A percentile compares a stretch with the other conserved stretches of the same genome.
phyloP scores from a whole-genome alignment of 2,888 invertebrate species.

The Caenorhabditis angaria region DNA sequence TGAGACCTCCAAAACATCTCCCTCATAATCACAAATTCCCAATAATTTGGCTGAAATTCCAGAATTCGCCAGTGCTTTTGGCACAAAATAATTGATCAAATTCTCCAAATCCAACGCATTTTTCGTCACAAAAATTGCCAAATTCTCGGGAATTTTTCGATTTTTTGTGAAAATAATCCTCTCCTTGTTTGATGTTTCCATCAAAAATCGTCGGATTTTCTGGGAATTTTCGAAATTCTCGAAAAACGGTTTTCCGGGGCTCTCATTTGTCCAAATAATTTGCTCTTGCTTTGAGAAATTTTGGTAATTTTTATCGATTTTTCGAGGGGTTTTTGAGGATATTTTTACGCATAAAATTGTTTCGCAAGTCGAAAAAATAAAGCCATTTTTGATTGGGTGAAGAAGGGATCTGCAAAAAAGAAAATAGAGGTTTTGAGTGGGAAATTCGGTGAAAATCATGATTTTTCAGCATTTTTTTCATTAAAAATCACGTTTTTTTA shows the following conservation, averaged over 20 bases:
- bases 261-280: no score
- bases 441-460: no score
- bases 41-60: neutral
- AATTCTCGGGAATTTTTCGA: neutral
- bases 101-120: neutral
- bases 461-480: neutral
- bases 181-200: no score
- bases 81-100: neutral
- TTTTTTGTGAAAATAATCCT: neutral
- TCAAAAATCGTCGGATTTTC: no score
- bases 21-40: conserved; percentile 5
- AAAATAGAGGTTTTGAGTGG: no score
- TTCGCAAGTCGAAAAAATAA: neutral
- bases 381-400: neutral
- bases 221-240: neutral
- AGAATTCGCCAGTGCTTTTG: neutral
- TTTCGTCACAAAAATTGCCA: neutral
- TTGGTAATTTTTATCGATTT: neutral
- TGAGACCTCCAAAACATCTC: conserved; percentile 2
- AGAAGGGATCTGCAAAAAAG: neutral
- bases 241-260: neutral
- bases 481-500: no score
- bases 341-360: neutral
- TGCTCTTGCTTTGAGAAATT: neutral
- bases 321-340: neutral